phyloP scores from a whole-genome alignment of 2,113 vertebrate genomes.

The Cebus imitator region DNA sequence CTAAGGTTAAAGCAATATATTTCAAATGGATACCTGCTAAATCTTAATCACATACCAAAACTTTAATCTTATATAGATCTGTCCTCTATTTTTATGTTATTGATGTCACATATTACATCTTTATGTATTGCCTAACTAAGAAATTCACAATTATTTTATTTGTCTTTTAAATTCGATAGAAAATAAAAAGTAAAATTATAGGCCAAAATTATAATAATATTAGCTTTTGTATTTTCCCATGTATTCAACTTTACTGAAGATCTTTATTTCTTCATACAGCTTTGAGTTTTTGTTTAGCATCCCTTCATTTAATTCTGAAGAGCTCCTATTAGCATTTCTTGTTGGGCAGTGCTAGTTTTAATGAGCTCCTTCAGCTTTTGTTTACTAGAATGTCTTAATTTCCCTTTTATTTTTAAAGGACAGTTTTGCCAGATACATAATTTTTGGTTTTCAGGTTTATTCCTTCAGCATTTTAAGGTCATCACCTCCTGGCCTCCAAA shows the following conservation, averaged over 20 bases:
- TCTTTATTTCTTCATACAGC: not conserved
- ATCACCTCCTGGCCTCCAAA: not conserved
- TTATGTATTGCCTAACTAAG: not conserved
- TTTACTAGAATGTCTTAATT: not conserved
- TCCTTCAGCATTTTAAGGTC: not conserved
- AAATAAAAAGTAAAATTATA: not conserved
- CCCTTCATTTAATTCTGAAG: not conserved
- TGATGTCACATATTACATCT: not conserved
- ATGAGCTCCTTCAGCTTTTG: not conserved
- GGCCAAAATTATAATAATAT: not conserved
- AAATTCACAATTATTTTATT: not conserved
- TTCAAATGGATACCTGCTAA: not conserved
- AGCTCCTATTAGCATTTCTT: not conserved
- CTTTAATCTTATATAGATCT: not conserved
- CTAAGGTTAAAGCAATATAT: not conserved
- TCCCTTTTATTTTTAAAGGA: not conserved
- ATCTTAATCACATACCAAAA: not conserved
- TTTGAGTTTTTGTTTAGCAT: not conserved
- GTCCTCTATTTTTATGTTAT: not conserved
- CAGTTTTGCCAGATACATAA: not conserved
- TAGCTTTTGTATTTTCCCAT: not conserved
- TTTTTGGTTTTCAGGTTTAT: not conserved
- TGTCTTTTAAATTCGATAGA: not conserved
- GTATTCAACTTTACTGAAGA: not conserved
- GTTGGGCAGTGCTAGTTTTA: not conserved